Evolutionary conservation across 1,140 invertebrate genomes (phyloP), one percentile per base, ranked within the genome.

Genomic region (Drosophila equinoxialis): DNA sequence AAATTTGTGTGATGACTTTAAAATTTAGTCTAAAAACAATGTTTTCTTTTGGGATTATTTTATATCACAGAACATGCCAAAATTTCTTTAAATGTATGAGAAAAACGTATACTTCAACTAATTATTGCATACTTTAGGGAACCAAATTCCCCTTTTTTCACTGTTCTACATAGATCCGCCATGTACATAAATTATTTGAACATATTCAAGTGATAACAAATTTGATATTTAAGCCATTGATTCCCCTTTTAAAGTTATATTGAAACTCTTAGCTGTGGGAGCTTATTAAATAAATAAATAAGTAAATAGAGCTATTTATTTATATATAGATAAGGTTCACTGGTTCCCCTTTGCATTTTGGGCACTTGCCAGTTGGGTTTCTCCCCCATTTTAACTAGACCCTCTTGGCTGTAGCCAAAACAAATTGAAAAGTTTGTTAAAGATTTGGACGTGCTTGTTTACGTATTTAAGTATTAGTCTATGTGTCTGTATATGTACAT

Each of bases 351-450:
- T 20, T 10, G 13, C 45, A 51, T 51, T 51, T n/a, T 23, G 45
- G 45, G 2, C 10, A 65, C 51, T 48, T 45, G n/a, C 14, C 42
- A 45, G 11, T 35, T 37, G 10, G 11, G 11, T 68, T 76, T 76
- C 68, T 54, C 63, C 63, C 67, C 71, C 68, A 60, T 8, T 23
- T 51, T 51, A 23, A 51, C 17, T 11, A 51, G 45, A 51, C 45
- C 45, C 45, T 51, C 45, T 23, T 51, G 45, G 11, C 45, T 20
- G 13, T 5, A 23, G 58, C 65, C 65, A 54, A 39, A 39, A 39
- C 83, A 79, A 89, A 86, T 89, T 83, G 80, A 86, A 89, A 86
- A 77, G 76, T 78, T 86, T 71, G 67, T 68, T 63, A 58, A 67
- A 68, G 68, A 65, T 72, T 58, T 33, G 67, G 67, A 71, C 41